Conservation (phyloP, 2,113 vertebrate species). For the Leucopsar rothschildi region DNA sequence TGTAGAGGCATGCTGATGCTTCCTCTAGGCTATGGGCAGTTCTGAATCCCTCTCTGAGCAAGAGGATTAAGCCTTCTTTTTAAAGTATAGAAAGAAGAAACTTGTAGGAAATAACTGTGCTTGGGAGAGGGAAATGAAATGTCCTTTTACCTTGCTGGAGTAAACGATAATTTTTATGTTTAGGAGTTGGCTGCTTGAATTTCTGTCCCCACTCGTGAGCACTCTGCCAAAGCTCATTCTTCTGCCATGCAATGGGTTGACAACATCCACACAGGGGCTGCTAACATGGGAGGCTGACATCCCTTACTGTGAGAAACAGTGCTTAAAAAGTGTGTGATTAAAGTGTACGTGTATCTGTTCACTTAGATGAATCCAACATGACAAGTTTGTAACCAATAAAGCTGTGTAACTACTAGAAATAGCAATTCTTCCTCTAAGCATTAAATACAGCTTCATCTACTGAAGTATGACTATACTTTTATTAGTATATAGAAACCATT, state of each 20-base stretch:
- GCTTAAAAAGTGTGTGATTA: background rate
- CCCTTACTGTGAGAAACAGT: background rate
- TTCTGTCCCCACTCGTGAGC: background rate
- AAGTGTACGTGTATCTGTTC: background rate
- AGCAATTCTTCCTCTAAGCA: background rate
- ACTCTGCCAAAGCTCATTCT: background rate
- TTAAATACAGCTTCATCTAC: background rate
- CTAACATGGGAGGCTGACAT: fast-evolving
- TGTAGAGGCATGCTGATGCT: background rate
- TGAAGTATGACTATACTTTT: background rate
- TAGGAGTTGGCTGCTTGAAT: background rate
- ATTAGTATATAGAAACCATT: background rate
- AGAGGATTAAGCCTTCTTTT: background rate
- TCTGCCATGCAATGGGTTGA: fast-evolving
- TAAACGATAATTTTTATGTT: background rate
- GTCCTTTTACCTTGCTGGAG: background rate
- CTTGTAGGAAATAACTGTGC: background rate
- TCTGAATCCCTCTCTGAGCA: background rate
- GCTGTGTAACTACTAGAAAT: background rate
- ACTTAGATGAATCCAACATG: background rate
- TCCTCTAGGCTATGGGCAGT: background rate
- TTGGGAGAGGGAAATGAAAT: background rate
- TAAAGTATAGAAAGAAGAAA: background rate
- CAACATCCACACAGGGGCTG: background rate
- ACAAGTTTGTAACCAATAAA: background rate